Base-by-base conservation (phyloP, 1,140 invertebrate species). In the Solenopsis invicta region DNA sequence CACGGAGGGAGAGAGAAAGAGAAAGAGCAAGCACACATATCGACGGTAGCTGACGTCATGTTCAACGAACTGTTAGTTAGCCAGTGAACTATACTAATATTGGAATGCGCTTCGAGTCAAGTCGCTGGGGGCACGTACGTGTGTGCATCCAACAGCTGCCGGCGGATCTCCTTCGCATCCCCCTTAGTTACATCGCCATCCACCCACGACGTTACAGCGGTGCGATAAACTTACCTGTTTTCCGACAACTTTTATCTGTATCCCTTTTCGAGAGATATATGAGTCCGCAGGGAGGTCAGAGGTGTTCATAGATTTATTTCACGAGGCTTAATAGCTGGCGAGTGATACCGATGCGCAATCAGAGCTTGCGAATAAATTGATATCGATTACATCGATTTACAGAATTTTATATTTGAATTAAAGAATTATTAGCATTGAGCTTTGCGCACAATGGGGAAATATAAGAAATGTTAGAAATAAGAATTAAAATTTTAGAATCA, bases 61-160 rank as follows among this genome's bases (percentile, higher is more conserved):
- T 90, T 84, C 66, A 89, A 87, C 85, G 88, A 74, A 21, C 66
- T 72, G 89, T 90, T 90, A 87, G 85, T 87, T 85, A 87, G 54
- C 64, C 85, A 85, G 85, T 87, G 89, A 90, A 84, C 85, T 87
- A 88, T 82, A 82, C 54, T 87, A 90, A 89, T 87, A 89, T 78
- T 75, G 52, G 72, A 89, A 89, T 89, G 80, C 45, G 67, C 69
- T 78, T 62, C 34, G 62, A 90, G 66, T 59, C 62, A 84, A 87
- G 72, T 77, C 71, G 10, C 29, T 45, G 50, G 74, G 81, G 67
- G 54, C 12, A 12, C 16, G 52, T 54, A 45, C 5, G 12, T 74
- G 41, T 48, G n/a, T 21, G 18, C 72, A 37, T 50, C 48, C 67
- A 74, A 74, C 18, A 72, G 50, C 41, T 34, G 80, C 41, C 24